phyloP scores from a whole-genome alignment of 2,888 invertebrate genomes.

The Cerastoderma edule region DNA sequence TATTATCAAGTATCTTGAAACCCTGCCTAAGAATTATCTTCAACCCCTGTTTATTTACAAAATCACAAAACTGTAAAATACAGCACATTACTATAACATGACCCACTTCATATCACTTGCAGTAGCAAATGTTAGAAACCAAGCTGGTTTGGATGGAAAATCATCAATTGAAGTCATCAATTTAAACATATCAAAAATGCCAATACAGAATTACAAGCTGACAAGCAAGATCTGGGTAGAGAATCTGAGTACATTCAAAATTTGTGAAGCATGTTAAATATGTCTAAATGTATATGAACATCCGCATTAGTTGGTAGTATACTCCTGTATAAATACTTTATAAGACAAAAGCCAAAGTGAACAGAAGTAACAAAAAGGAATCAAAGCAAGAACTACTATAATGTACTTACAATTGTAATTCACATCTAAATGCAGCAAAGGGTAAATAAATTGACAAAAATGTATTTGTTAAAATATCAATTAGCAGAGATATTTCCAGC shows the following conservation, averaged over 20 bases:
- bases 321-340: neutral
- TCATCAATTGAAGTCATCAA: too few relatives aligned
- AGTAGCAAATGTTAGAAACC: too few relatives aligned
- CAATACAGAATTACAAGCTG: too few relatives aligned
- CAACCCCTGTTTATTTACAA: neutral
- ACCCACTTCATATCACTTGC: too few relatives aligned
- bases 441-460: too few relatives aligned
- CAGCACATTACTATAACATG: too few relatives aligned
- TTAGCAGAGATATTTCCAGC: neutral
- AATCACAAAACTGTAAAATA: neutral
- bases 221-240: too few relatives aligned
- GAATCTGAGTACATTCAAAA: neutral
- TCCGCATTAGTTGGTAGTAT: neutral
- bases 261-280: neutral
- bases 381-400: neutral
- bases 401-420: constrained; percentile 1
- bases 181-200: too few relatives aligned
- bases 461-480: too few relatives aligned
- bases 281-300: neutral
- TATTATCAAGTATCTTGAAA: neutral
- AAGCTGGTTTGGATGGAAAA: too few relatives aligned
- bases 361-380: neutral
- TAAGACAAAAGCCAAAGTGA: neutral
- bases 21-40: neutral
- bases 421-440: constrained; percentile 1